Percentiles rank a stretch among this genome's conserved stretches.
Evolutionary conservation across 2,797 vertebrate genomes (phyloP).

Genomic region (Momotus momota): DNA sequence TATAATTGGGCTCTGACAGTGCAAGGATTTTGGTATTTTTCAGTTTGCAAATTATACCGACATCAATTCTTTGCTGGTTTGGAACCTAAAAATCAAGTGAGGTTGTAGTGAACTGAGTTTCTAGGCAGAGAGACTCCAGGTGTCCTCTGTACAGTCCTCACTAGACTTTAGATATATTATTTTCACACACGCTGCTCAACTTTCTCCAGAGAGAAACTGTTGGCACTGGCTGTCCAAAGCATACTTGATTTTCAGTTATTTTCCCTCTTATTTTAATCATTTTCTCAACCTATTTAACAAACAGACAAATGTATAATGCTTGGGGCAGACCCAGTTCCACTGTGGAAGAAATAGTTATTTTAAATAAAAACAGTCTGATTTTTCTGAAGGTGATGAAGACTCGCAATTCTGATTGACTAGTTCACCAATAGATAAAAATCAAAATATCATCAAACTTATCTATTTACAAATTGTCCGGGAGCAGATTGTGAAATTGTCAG

Average conservation of each 20-base stretch:
- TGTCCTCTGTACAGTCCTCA: neutral
- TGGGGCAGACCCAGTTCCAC: constrained; percentile 71
- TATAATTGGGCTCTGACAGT: neutral
- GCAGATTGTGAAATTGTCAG: constrained; percentile 76
- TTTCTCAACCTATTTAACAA: constrained; percentile 49
- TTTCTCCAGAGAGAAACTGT: constrained; percentile 9
- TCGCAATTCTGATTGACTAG: constrained; percentile 72
- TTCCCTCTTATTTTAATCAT: constrained; percentile 62
- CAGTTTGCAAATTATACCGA: neutral
- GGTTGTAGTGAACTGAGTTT: neutral
- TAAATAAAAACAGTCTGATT: constrained; percentile 64
- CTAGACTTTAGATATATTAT: neutral
- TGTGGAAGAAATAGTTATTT: constrained; percentile 66
- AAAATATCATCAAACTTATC: constrained; percentile 75
- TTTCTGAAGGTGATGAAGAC: constrained; percentile 67
- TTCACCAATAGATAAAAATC: constrained; percentile 73
- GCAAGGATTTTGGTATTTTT: neutral
- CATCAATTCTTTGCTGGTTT: neutral
- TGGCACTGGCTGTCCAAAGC: neutral
- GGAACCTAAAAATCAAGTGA: neutral
- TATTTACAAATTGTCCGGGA: constrained; percentile 75
- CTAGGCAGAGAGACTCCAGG: neutral
- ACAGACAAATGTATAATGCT: constrained; percentile 62
- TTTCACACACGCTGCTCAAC: neutral
- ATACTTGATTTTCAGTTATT: constrained; percentile 11